phyloP scores from a whole-genome alignment of 2,888 invertebrate genomes.

The Diaphora mendica region DNA sequence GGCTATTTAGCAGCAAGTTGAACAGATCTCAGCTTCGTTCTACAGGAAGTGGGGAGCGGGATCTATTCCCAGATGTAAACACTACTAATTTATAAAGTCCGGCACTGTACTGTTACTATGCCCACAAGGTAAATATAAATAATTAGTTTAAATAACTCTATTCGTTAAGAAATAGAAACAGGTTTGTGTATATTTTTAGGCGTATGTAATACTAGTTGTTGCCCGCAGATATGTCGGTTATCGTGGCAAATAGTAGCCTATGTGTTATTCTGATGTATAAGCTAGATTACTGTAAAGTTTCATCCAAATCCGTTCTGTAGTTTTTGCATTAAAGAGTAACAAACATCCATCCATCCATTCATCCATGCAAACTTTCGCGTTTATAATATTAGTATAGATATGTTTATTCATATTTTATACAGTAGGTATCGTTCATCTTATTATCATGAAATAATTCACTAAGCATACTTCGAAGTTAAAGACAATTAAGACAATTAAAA shows the following conservation, averaged over 20 bases:
- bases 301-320: no score
- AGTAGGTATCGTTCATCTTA: background rate
- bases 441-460: background rate
- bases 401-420: background rate
- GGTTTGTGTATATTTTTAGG: no score
- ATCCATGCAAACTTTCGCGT: no score
- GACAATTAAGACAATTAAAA: background rate
- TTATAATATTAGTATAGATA: no score
- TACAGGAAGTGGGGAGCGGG: constrained; percentile 19
- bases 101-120: constrained; percentile 5
- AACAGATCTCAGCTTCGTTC: constrained; percentile 13
- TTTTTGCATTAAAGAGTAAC: no score
- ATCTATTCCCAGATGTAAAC: constrained; percentile 23
- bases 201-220: no score
- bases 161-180: constrained; percentile 9
- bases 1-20: constrained; percentile 11
- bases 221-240: no score
- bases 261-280: no score
- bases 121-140: background rate
- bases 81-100: constrained; percentile 17
- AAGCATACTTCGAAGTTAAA: background rate
- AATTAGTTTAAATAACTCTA: background rate
- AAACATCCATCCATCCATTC: no score
- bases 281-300: no score
- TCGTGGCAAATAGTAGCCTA: no score